phyloP scores from a whole-genome alignment of 2,888 invertebrate genomes.

The Hedychridium roseum region DNA sequence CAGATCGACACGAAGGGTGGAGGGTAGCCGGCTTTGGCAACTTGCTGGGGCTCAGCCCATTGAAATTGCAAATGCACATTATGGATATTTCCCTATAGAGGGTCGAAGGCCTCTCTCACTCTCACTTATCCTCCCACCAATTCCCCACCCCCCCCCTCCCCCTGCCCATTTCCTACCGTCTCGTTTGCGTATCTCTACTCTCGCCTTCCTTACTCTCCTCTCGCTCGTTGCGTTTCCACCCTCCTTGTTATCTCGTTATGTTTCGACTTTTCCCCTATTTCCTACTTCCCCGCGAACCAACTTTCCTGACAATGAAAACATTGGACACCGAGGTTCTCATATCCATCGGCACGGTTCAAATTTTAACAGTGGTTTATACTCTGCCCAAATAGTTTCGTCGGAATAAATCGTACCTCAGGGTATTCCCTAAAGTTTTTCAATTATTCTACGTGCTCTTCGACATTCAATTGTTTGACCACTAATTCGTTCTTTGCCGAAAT shows the following conservation, averaged over 20 bases:
- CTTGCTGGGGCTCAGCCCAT: constrained; percentile 54
- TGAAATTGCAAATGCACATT: constrained; percentile 65
- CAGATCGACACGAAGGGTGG: constrained; percentile 35
- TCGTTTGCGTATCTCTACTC: constrained; percentile 3
- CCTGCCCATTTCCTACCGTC: constrained; percentile 8
- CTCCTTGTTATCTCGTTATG: constrained; percentile 18
- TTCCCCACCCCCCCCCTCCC: constrained; percentile 3
- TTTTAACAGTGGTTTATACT: no score
- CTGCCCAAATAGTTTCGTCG: no score
- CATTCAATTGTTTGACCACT: no score
- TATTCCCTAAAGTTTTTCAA: no score
- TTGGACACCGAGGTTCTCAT: no score
- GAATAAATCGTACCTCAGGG: no score
- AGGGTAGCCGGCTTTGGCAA: constrained; percentile 47
- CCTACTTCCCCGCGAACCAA: no score
- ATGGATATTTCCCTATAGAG: constrained; percentile 63
- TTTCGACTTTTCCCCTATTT: no score
- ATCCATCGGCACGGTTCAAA: no score
- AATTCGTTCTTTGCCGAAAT: no score
- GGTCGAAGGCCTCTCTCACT: constrained; percentile 46
- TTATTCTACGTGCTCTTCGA: no score
- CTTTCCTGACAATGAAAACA: no score
- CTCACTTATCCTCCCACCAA: constrained; percentile 1
- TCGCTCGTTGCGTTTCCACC: constrained; percentile 2
- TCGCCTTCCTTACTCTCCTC: constrained; percentile 5